A percentile compares a stretch with the other conserved stretches of the same genome.
Conservation (phyloP, 2,797 vertebrate species). For the Phalanger gymnotis region DNA sequence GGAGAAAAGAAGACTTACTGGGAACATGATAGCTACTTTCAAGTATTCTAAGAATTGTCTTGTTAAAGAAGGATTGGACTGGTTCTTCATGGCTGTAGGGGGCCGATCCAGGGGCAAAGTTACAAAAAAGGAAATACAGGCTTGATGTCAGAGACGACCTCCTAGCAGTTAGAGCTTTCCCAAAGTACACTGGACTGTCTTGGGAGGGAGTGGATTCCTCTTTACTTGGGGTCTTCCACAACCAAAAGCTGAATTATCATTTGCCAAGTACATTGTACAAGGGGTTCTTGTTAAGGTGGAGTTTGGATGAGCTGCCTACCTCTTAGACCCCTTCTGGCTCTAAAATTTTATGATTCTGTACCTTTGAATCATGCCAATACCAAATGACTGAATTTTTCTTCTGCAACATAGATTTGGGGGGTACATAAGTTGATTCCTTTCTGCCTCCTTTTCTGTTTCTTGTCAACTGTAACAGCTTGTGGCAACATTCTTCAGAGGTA, state of each 20-base stretch:
- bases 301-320: not conserved
- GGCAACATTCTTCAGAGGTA: not conserved
- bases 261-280: not conserved
- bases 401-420: not conserved
- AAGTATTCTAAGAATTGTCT: not conserved
- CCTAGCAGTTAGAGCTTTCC: not conserved
- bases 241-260: not conserved
- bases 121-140: not conserved
- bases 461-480: not conserved
- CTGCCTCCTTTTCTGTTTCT: not conserved
- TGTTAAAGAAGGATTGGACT: not conserved
- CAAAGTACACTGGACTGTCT: not conserved
- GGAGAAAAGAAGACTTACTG: not conserved
- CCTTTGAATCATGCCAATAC: not conserved
- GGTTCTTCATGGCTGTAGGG: not conserved
- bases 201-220: not conserved
- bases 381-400: not conserved
- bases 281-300: not conserved
- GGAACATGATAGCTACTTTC: not conserved
- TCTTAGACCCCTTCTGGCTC: not conserved
- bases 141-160: not conserved
- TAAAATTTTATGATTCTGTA: not conserved
- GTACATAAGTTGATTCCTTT: not conserved
- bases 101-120: not conserved
- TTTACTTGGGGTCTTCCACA: not conserved